Conservation (phyloP, 2,797 vertebrate genomes). For the Scarus forsteni region DNA sequence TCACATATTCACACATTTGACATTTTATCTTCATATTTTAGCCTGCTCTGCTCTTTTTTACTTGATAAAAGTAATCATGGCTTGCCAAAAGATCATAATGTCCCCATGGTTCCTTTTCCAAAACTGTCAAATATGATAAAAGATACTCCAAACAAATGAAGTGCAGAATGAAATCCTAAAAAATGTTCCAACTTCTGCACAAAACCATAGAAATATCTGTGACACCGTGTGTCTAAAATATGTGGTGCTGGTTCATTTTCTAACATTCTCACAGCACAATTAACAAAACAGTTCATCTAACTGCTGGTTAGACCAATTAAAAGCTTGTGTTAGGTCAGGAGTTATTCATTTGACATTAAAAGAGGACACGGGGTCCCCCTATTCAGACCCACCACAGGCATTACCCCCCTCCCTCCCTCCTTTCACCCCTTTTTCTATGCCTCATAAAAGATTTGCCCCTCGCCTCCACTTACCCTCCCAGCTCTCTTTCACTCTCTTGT, state of each 20-base stretch:
- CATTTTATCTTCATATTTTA: no score
- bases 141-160: no score
- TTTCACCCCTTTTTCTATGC: constrained; percentile 62
- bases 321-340: constrained; percentile 79
- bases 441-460: constrained; percentile 70
- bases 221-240: no score
- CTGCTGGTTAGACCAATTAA: constrained; percentile 79
- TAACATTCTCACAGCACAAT: constrained; percentile 21
- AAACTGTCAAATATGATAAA: no score
- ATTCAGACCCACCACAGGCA: constrained; percentile 76
- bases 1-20: no score
- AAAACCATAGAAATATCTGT: no score
- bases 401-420: constrained; percentile 41
- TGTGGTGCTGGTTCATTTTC: neutral
- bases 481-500: constrained; percentile 46
- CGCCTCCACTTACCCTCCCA: constrained; percentile 29
- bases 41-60: no score
- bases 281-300: constrained; percentile 21
- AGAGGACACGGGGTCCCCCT: constrained; percentile 71
- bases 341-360: constrained; percentile 75
- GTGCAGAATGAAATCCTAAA: no score
- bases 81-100: no score
- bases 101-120: no score
- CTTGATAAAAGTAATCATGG: no score
- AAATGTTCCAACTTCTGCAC: no score